Evolutionary conservation across 2,113 vertebrate species (phyloP).

Genomic region (Ornithorhynchus anatinus): DNA sequence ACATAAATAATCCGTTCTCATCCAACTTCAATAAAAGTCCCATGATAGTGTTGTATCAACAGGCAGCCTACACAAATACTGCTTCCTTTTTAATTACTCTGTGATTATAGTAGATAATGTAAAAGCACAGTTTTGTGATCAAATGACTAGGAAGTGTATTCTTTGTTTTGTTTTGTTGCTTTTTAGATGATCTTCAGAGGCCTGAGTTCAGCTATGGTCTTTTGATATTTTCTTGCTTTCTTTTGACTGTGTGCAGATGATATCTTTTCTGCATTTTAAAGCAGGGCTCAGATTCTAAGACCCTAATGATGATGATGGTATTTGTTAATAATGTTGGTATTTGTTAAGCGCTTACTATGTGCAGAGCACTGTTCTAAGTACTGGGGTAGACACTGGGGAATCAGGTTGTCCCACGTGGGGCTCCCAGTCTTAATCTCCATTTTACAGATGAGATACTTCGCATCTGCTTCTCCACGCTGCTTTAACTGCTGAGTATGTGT

Average conservation of each 20-base stretch:
- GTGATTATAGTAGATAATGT: neutral
- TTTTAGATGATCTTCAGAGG: neutral
- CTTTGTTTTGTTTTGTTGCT: neutral
- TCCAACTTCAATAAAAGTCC: conserved; percentile 22
- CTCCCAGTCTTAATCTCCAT: no score
- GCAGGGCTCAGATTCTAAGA: neutral
- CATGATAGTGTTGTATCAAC: neutral
- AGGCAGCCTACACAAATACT: conserved; percentile 7
- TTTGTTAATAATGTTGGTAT: no score
- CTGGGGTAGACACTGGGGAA: no score
- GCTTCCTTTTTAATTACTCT: conserved; percentile 1
- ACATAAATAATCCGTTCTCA: neutral
- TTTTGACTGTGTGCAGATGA: neutral
- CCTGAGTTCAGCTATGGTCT: no score
- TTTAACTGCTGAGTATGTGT: no score
- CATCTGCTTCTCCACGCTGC: no score
- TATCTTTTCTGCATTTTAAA: neutral
- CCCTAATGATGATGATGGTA: no score
- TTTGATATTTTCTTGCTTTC: no score
- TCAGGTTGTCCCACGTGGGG: no score
- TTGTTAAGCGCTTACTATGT: no score
- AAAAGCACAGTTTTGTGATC: conserved; percentile 13
- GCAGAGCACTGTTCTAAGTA: no score
- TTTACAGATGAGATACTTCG: no score
- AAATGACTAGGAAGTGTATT: neutral